Evolutionary conservation across 2,888 invertebrate genomes (phyloP), one percentile per base, ranked within the genome.

Genomic region (Opisthograptis luteolata): DNA sequence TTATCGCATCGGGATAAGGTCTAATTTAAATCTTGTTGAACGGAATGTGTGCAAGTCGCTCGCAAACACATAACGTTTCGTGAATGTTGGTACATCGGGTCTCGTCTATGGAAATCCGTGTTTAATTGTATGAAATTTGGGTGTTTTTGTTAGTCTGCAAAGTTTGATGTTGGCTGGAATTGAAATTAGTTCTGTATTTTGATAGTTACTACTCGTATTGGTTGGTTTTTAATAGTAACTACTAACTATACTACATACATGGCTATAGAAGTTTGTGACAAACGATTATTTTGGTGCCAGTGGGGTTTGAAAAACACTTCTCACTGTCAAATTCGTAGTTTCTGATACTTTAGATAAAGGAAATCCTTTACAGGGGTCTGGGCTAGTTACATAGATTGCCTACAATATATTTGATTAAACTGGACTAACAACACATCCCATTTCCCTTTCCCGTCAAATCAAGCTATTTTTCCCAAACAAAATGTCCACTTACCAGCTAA

Each of bases 41-140:
- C 8, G 2, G 13, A 52, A 15, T 43, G 37, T 35, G 25, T 35
- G 40, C 50, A 55, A 73, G 70, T 66, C 70, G 47, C 62, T 42
- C 56, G 76, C 76, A 80, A 73, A 83, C 77, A 82, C 80, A 79
- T 79, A 78, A 79, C 70, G 67, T 66, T 58, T 55, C 64, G 67
- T 59, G 54, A 55, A 45, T 66, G 67, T 68, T 70, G 59, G 66
- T 60, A 58, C 59, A 58, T 55, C 59, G 41, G 40, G 44, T 43
- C 59, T 64, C 58, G 62, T 53, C 62, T 49, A 69, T 65, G 66
- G 64, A 68, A 66, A 70, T 68, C 66, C 51, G 36, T 39, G 55
- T 43, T 37, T 50, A 49, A 41, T 31, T 46, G 45, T 57, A 37
- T 42, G 28, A 47, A 39, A 42, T 28, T 35, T 20, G 36, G 41